Conservation (phyloP, 64 coral and sea anemone genomes). For the Pocillopora verrucosa region DNA sequence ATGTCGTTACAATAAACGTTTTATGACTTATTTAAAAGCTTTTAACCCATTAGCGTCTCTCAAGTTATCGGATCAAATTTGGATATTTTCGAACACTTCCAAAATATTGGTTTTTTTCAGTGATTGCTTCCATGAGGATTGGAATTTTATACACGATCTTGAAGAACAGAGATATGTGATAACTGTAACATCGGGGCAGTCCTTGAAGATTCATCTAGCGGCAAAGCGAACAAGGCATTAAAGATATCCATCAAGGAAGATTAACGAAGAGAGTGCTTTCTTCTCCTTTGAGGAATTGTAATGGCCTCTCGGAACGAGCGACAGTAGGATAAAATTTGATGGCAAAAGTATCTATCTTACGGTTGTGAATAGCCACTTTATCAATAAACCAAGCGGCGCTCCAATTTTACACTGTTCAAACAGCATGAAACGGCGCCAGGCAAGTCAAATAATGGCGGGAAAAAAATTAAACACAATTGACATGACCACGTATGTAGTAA, state of each 20-base stretch:
- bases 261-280: background rate
- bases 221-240: background rate
- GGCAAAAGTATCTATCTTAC: background rate
- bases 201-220: background rate
- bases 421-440: constrained; percentile 31
- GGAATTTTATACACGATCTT: background rate
- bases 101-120: background rate
- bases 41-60: constrained; percentile 7
- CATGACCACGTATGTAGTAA: background rate
- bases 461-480: constrained; percentile 36
- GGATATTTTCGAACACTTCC: background rate
- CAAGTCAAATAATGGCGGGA: constrained; percentile 32
- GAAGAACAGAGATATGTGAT: background rate
- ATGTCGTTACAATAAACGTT: background rate
- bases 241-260: background rate
- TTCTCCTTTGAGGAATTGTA: background rate
- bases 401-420: background rate
- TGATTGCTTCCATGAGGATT: background rate
- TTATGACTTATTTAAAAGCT: constrained; percentile 26
- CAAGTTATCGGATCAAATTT: background rate
- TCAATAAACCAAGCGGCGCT: background rate
- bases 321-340: background rate
- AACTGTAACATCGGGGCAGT: background rate
- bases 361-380: constrained; percentile 12
- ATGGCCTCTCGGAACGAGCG: background rate